Base-by-base conservation (phyloP, 2,888 invertebrate species). In the Rhorus exstirpatorius region DNA sequence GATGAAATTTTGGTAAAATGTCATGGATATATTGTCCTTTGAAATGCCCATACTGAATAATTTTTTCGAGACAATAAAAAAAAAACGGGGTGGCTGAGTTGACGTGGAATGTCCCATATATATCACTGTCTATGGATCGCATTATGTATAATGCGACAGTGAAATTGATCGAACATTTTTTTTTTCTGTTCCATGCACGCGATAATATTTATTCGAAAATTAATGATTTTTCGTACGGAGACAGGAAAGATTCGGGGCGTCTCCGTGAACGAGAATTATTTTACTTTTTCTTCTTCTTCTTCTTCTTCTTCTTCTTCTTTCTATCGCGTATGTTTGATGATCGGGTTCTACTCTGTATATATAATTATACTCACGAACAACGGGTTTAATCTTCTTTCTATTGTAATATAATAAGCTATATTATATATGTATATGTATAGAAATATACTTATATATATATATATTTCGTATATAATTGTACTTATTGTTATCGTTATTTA, bases 331-430 rank as follows among this genome's bases (percentile, higher is more conserved):
- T 51, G 21, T 51, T 38, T n/a, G n/a, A 17, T 38, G 46, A 58
- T 58, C 75, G 67, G 46, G 67, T 76, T 58, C 44, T 58, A 67
- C 65, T 31, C 55, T 74, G 78, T 81, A 77, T 31, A 81, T 81
- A 81, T 68, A 46, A 78, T 68, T 53, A 35, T 81, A 74, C 68
- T 72, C 58, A 71, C 31, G 77, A 81, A 72, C 60, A 72, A 81
- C 77, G 77, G 81, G 81, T 78, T 81, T 41, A 79, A 71, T 65
- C 53, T 44, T 53, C 65, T 44, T 55, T 63, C 75, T 75, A 75
- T 75, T 91, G 91, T 91, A 91, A 87, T 81, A 92, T 91, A 92
- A 92, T 91, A 92, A 90, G 88, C 89, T 91, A 91, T 91, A 91
- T 89, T 67, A 65, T 71, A 67, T 72, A 65, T 72, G 55, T 24